These are phyloP conservation scores for Discoglossus pictus DNA, from an alignment of 2,797 vertebrate genomes.

Conservation along the genomic window DNA sequence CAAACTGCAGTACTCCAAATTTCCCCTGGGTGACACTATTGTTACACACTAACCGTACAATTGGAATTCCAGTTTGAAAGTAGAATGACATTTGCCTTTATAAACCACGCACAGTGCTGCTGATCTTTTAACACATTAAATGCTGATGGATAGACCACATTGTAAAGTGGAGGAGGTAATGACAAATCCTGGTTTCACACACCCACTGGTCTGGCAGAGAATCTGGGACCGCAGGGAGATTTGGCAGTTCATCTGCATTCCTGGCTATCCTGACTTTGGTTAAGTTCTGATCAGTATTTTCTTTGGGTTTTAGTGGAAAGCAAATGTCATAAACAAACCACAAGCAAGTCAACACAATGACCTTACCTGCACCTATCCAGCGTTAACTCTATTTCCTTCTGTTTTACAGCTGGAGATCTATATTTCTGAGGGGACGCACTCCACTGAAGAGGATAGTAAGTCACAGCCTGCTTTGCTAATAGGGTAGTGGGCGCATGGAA, in stretches of 20 bases:
- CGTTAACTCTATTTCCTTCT: constrained; percentile 52
- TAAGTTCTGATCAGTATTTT: constrained; percentile 32
- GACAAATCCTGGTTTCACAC: constrained; percentile 40
- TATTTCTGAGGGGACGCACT: constrained; percentile 93
- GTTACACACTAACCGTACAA: not conserved
- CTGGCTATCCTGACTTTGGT: constrained; percentile 23
- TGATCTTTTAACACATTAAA: constrained; percentile 24
- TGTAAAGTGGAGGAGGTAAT: constrained; percentile 30
- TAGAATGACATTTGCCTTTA: constrained; percentile 7
- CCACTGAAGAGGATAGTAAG: constrained; percentile 96
- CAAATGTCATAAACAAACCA: constrained; percentile 19
- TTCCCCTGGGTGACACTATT: constrained; percentile 17
- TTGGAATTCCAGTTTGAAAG: constrained; percentile 2
- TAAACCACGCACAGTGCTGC: not conserved
- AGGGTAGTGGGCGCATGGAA: constrained; percentile 1
- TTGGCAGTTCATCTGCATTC: constrained; percentile 39
- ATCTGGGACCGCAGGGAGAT: constrained; percentile 18
- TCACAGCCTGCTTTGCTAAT: constrained; percentile 51
- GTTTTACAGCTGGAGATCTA: constrained; percentile 90
- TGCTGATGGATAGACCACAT: constrained; percentile 38
- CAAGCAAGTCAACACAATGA: constrained; percentile 11
- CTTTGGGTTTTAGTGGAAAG: constrained; percentile 17
- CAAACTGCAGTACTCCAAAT: not conserved
- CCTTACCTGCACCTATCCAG: constrained; percentile 21
- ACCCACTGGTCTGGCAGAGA: constrained; percentile 39